phyloP scores from a whole-genome alignment of 2,888 invertebrate species.

The Monopis laevigella region DNA sequence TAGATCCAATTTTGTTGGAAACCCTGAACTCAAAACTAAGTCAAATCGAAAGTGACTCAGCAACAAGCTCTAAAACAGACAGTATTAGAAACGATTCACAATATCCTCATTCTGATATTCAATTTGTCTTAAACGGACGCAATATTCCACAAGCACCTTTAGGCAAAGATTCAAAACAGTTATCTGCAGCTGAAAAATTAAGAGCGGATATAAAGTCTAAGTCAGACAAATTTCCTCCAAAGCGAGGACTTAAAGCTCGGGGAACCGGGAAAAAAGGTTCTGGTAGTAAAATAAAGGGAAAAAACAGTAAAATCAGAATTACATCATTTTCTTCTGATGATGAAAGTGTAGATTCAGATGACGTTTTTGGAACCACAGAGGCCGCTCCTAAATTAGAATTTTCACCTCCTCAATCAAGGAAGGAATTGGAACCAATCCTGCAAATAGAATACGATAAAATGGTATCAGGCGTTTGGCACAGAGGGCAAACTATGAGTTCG shows the following conservation, averaged over 20 bases:
- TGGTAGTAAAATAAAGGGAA: conserved; percentile 67
- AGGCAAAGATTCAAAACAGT: conserved; percentile 48
- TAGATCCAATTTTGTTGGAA: conserved; percentile 74
- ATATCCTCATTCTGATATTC: conserved; percentile 57
- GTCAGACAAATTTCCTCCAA: conserved; percentile 71
- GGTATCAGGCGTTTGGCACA: conserved; percentile 72
- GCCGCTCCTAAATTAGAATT: conserved; percentile 78
- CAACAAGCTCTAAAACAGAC: conserved; percentile 78
- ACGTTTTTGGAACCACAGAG: conserved; percentile 80
- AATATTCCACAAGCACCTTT: conserved; percentile 48
- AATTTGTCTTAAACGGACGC: conserved; percentile 58
- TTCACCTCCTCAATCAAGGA: conserved; percentile 79
- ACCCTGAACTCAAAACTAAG: conserved; percentile 77
- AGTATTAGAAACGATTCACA: conserved; percentile 70
- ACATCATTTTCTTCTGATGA: conserved; percentile 82
- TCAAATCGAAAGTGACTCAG: conserved; percentile 81
- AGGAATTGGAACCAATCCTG: conserved; percentile 78
- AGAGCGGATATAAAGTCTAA: conserved; percentile 63
- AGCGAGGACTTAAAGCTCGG: conserved; percentile 70
- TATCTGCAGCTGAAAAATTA: conserved; percentile 57
- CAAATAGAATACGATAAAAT: conserved; percentile 77
- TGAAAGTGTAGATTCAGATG: conserved; percentile 80
- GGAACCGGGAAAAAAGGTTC: conserved; percentile 68
- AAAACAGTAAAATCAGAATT: conserved; percentile 75
- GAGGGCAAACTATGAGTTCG: conserved; percentile 79